Conservation (phyloP, 1,140 invertebrate species). For the Melipona quadrifasciata region DNA sequence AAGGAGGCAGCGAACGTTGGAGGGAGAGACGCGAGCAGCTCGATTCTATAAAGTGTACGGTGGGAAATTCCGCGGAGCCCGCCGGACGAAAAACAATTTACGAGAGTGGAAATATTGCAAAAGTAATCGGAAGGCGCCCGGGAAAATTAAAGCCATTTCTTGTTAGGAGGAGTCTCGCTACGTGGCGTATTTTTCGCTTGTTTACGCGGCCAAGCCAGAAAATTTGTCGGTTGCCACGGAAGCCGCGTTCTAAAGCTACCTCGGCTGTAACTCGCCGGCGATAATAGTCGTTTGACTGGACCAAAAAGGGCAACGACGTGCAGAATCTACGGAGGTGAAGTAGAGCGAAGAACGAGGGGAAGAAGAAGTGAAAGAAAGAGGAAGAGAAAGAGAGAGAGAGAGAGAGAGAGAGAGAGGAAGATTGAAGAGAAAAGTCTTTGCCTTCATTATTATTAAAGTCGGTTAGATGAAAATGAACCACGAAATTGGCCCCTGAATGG, state of each 20-base stretch:
- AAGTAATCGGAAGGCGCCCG: not conserved
- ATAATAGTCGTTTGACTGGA: slow-evolving; percentile 33
- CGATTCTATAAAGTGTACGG: not conserved
- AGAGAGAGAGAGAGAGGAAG: no score
- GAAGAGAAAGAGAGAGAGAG: not conserved
- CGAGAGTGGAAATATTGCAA: slow-evolving; percentile 21
- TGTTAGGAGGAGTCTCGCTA: not conserved
- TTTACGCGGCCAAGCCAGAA: slow-evolving; percentile 13
- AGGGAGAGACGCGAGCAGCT: not conserved
- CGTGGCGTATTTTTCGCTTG: slow-evolving; percentile 20
- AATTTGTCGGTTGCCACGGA: slow-evolving; percentile 14
- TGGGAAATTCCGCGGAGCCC: not conserved
- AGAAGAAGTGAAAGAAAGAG: not conserved
- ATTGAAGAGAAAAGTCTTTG: slow-evolving; percentile 30
- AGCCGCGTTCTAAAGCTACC: not conserved
- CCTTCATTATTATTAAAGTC: slow-evolving; percentile 69
- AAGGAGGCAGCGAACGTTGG: not conserved
- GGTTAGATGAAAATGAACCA: slow-evolving; percentile 67
- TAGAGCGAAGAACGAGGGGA: not conserved
- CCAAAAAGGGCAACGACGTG: not conserved
- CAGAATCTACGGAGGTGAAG: not conserved
- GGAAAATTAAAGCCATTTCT: not conserved
- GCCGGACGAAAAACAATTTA: slow-evolving; percentile 20
- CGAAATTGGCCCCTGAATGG: slow-evolving; percentile 67
- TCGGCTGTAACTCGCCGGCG: not conserved